phyloP scores from a whole-genome alignment of 1,140 invertebrate genomes.

The Saxidomus purpurata region DNA sequence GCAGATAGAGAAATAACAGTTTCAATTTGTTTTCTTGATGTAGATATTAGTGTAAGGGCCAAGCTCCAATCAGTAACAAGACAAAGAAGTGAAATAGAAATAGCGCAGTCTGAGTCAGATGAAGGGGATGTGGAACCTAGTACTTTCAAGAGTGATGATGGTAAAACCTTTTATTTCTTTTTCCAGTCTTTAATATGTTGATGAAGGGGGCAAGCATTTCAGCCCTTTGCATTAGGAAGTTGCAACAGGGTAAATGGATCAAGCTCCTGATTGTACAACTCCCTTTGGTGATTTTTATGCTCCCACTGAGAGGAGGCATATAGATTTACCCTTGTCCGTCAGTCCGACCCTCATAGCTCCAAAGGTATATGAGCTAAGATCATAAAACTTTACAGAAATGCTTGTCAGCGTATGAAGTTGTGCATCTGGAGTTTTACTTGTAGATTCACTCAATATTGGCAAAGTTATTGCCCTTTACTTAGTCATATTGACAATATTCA shows the following conservation, averaged over 20 bases:
- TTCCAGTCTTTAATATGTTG: conserved; percentile 11
- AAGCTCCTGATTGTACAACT: conserved; percentile 10
- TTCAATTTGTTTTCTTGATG: conserved; percentile 12
- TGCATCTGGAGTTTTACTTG: neutral
- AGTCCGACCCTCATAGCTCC: neutral
- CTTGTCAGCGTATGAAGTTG: conserved; percentile 3
- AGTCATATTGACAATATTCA: no score
- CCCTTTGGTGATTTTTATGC: conserved; percentile 10
- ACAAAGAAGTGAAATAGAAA: conserved; percentile 12
- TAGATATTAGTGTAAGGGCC: conserved; percentile 3
- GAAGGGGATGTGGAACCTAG: conserved; percentile 1
- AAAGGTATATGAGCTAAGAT: conserved; percentile 11
- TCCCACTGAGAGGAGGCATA: neutral
- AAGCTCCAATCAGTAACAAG: conserved; percentile 10
- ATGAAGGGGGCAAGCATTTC: conserved; percentile 2
- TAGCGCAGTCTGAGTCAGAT: conserved; percentile 8
- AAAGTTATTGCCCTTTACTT: no score
- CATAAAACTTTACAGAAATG: conserved; percentile 8
- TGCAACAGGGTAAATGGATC: conserved; percentile 9
- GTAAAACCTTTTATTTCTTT: conserved; percentile 11
- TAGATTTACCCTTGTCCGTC: no score
- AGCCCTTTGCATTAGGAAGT: conserved; percentile 4
- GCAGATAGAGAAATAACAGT: conserved; percentile 11
- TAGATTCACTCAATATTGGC: conserved; percentile 7
- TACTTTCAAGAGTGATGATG: conserved; percentile 11